Percentiles rank a stretch among this genome's conserved stretches.
Conservation (phyloP, 2,113 vertebrate species). For the Pollimyrus isidori region DNA sequence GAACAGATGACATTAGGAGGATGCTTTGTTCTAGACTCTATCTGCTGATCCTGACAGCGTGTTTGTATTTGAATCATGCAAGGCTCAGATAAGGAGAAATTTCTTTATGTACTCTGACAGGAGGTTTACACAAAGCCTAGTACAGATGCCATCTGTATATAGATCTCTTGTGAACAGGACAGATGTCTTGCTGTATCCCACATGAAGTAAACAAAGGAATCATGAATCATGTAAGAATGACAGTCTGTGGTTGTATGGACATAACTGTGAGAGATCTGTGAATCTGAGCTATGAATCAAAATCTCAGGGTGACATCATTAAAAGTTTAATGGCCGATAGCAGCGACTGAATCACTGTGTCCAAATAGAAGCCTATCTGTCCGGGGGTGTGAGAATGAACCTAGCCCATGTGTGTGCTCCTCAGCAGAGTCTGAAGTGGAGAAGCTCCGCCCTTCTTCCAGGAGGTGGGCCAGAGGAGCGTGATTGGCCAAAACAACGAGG, state of each 20-base stretch:
- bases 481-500: neutral
- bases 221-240: conserved; percentile 48
- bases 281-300: neutral
- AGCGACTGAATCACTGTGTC: neutral
- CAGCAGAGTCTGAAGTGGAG: neutral
- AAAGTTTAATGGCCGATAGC: neutral
- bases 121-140: conserved; percentile 10
- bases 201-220: conserved; percentile 4
- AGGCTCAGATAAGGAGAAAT: conserved; percentile 31
- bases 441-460: neutral
- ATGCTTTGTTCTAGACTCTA: conserved; percentile 14
- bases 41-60: neutral
- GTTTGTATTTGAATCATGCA: conserved; percentile 20
- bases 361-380: neutral
- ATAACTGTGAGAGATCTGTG: neutral
- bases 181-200: neutral
- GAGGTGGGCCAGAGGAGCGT: neutral
- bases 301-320: neutral
- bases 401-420: neutral
- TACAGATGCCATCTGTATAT: neutral
- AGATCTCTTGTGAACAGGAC: neutral
- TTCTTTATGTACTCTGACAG: conserved; percentile 38
- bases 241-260: conserved; percentile 9
- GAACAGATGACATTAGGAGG: neutral
- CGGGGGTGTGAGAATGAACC: neutral